Evolutionary conservation across 2,113 vertebrate genomes (phyloP).

Genomic region (Clarias gariepinus): DNA sequence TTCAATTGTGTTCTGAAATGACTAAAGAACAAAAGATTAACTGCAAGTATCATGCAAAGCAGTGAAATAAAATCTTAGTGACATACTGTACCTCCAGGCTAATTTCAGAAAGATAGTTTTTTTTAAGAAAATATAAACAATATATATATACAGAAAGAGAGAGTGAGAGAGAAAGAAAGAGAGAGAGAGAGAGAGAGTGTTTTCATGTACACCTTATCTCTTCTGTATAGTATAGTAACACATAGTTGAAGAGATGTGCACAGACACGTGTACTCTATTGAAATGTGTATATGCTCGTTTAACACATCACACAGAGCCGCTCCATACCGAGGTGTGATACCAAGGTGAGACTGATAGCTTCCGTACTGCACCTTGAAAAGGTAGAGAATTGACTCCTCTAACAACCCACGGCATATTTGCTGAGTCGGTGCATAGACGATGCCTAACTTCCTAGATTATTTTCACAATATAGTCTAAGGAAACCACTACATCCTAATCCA

Average conservation of each 20-base stretch:
- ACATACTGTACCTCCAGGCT: constrained; percentile 9
- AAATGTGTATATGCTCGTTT: constrained; percentile 9
- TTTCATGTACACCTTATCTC: background rate
- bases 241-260: background rate
- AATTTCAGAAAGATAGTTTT: background rate
- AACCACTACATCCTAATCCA: constrained; percentile 1
- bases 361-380: background rate
- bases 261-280: background rate
- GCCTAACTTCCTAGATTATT: constrained; percentile 26
- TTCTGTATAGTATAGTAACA: background rate
- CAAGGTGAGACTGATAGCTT: constrained; percentile 4
- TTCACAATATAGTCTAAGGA: background rate
- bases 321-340: constrained; percentile 13
- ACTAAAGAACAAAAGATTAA: constrained; percentile 10
- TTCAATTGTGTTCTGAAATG: background rate
- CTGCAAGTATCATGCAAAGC: background rate
- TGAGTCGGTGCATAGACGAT: background rate
- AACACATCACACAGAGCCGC: background rate
- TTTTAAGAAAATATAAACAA: background rate
- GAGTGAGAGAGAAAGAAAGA: no score
- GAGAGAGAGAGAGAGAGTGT: background rate
- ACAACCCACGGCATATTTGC: constrained; percentile 7
- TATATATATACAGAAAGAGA: background rate
- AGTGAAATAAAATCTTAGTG: constrained; percentile 2
- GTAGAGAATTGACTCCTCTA: constrained; percentile 1